These are phyloP conservation scores for Perizoma affinitatum DNA, from an alignment of 2,888 invertebrate species.

Conservation along the genomic window DNA sequence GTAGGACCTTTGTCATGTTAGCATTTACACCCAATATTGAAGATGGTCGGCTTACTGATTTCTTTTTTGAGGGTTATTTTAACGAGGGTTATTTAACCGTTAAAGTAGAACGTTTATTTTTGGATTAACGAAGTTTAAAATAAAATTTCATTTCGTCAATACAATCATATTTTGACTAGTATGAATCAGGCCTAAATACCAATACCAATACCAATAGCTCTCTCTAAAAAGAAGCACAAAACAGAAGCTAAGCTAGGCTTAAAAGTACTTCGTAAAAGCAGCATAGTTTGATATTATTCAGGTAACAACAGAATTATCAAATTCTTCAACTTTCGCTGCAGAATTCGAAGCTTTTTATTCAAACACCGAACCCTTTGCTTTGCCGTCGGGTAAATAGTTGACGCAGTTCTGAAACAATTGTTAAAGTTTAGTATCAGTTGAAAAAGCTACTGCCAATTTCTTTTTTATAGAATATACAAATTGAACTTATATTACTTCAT, in stretches of 20 bases:
- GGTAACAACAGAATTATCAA: slow-evolving; percentile 33
- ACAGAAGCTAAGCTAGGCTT: slow-evolving; percentile 12
- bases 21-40: not conserved
- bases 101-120: too few relatives aligned
- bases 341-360: slow-evolving; percentile 32
- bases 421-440: slow-evolving; percentile 30
- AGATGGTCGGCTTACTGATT: not conserved
- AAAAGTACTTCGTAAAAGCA: slow-evolving; percentile 17
- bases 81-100: too few relatives aligned
- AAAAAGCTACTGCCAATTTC: slow-evolving; percentile 17
- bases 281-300: slow-evolving; percentile 32
- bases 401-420: slow-evolving; percentile 34
- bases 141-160: too few relatives aligned
- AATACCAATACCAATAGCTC: slow-evolving; percentile 8
- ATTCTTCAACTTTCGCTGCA: slow-evolving; percentile 24
- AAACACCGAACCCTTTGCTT: not conserved
- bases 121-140: too few relatives aligned
- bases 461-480: slow-evolving; percentile 12
- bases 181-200: too few relatives aligned
- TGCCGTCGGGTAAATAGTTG: slow-evolving; percentile 28
- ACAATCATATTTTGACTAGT: too few relatives aligned
- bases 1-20: slow-evolving; percentile 14
- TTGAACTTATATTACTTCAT: not conserved
- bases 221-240: slow-evolving; percentile 6
- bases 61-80: not conserved